Conservation (phyloP, 1,140 invertebrate species). For the Eriocheir sinensis region DNA sequence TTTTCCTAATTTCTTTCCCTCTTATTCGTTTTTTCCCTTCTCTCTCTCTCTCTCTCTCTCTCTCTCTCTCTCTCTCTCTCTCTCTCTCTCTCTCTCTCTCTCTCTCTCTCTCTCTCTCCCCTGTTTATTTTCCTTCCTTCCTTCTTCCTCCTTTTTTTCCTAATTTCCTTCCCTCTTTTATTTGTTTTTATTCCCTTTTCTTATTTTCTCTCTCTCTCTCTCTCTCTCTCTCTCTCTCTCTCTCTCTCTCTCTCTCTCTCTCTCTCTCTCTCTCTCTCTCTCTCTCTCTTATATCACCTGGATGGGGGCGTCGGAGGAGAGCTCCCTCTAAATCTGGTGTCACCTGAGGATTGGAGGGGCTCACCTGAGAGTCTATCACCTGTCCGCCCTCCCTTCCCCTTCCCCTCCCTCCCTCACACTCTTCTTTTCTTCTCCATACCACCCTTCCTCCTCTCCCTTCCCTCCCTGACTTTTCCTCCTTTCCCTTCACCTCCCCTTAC, state of each 20-base stretch:
- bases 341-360: too few relatives aligned
- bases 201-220: not conserved
- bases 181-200: not conserved
- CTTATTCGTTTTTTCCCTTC: not conserved
- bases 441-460: not conserved
- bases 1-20: not conserved
- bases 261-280: too few relatives aligned
- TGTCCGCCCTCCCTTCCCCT: not conserved
- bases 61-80: constrained; percentile 50
- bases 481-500: too few relatives aligned
- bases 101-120: constrained; percentile 25
- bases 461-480: not conserved
- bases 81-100: constrained; percentile 41
- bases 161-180: not conserved
- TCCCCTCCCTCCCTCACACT: not conserved
- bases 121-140: not conserved
- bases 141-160: not conserved
- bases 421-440: not conserved
- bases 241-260: too few relatives aligned
- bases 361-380: too few relatives aligned
- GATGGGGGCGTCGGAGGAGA: too few relatives aligned
- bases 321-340: too few relatives aligned
- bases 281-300: too few relatives aligned
- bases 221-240: not conserved
- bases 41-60: constrained; percentile 44